Evolutionary conservation across 2,113 vertebrate species (phyloP).

Genomic region (Cairina moschata): DNA sequence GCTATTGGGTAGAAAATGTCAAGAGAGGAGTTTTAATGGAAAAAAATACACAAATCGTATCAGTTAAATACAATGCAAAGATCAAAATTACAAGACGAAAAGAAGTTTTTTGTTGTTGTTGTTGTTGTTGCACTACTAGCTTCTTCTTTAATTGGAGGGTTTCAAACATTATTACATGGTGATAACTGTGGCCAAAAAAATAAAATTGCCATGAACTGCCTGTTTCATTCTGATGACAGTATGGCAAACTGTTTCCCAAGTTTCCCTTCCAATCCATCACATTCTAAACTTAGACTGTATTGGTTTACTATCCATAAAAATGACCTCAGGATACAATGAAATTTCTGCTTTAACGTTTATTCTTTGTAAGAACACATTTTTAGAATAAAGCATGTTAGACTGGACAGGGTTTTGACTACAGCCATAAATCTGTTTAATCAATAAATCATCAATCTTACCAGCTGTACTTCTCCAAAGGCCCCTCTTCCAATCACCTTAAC

Average conservation of each 20-base stretch:
- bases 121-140: neutral
- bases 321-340: neutral
- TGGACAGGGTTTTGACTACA: neutral
- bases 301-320: neutral
- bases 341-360: neutral
- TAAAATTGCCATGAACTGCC: neutral
- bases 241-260: neutral
- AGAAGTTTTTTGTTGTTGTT: neutral
- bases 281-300: neutral
- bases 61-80: neutral
- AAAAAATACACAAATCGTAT: neutral
- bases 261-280: neutral
- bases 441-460: slow-evolving; percentile 83
- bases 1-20: neutral
- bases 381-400: neutral
- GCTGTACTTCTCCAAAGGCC: slow-evolving; percentile 97
- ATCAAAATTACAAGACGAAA: neutral
- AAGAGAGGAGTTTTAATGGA: neutral
- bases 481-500: slow-evolving; percentile 99
- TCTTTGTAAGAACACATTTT: neutral
- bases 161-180: neutral
- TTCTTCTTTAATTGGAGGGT: neutral
- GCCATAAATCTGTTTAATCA: neutral
- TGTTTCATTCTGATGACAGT: neutral
- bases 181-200: neutral